Percentiles rank a stretch among this genome's conserved stretches.
phyloP scores from a whole-genome alignment of 2,797 vertebrate genomes.

The Ciconia nigra region DNA sequence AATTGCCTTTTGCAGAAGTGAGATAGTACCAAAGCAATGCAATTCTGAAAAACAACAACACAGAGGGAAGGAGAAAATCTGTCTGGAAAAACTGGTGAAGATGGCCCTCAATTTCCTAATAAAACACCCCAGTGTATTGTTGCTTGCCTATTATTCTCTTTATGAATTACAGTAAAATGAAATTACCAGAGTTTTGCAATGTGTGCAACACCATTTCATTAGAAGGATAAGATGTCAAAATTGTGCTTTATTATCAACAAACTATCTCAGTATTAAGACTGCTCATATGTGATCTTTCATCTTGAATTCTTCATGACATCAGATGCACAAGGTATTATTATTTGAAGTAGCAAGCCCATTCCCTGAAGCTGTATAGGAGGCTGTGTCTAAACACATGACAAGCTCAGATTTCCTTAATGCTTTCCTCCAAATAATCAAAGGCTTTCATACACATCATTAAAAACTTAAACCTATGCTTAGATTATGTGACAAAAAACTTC shows the following conservation, averaged over 20 bases:
- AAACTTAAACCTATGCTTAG: not conserved
- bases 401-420: not conserved
- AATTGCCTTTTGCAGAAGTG: constrained; percentile 67
- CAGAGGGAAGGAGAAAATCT: constrained; percentile 9
- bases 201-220: constrained; percentile 3
- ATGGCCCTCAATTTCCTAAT: constrained; percentile 55
- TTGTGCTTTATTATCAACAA: not conserved
- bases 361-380: not conserved
- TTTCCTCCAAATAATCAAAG: not conserved
- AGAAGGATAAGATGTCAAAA: constrained; percentile 1
- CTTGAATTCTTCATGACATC: not conserved
- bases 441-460: not conserved
- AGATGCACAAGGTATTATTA: not conserved
- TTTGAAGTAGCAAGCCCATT: fast-evolving
- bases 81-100: constrained; percentile 18
- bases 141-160: constrained; percentile 35
- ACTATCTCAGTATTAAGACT: not conserved
- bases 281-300: not conserved
- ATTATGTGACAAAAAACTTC: not conserved
- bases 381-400: not conserved
- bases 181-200: constrained; percentile 42
- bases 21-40: constrained; percentile 33
- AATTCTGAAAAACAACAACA: constrained; percentile 45
- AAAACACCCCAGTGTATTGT: constrained; percentile 26
- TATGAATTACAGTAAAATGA: constrained; percentile 29